Evolutionary conservation across 2,113 vertebrate species (phyloP).

Genomic region (Pomatostomus ruficeps): DNA sequence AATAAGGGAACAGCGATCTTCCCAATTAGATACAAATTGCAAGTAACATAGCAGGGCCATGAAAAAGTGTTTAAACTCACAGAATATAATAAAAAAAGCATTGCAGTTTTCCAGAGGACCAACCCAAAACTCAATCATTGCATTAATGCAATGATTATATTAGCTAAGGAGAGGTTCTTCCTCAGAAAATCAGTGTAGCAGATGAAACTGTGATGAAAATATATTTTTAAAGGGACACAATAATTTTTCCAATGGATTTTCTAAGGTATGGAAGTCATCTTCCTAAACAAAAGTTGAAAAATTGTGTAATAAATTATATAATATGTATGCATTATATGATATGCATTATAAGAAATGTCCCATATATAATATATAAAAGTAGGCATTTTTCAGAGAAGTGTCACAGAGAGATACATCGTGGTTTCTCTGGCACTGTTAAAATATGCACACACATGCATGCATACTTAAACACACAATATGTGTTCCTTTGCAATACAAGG

Average conservation of each 20-base stretch:
- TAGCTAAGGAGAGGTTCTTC: neutral
- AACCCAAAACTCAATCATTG: neutral
- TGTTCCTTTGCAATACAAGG: neutral
- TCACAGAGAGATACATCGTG: neutral
- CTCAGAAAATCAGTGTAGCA: neutral
- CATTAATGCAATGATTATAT: neutral
- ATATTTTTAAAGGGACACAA: neutral
- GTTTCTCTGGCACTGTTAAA: neutral
- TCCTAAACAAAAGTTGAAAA: neutral
- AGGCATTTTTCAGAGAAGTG: neutral
- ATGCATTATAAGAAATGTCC: neutral
- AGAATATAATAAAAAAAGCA: neutral
- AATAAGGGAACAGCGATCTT: neutral
- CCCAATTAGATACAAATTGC: neutral
- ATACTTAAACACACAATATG: neutral
- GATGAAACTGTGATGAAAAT: neutral
- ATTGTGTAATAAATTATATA: too few species aligned
- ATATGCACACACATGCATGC: neutral
- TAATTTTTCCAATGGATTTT: neutral
- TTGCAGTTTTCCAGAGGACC: neutral
- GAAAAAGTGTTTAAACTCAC: neutral
- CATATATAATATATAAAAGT: neutral
- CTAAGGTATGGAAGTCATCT: neutral
- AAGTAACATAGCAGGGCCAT: neutral
- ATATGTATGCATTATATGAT: neutral